Evolutionary conservation across 2,888 invertebrate species (phyloP).

Genomic region (Thecocarcelia acutangulata): DNA sequence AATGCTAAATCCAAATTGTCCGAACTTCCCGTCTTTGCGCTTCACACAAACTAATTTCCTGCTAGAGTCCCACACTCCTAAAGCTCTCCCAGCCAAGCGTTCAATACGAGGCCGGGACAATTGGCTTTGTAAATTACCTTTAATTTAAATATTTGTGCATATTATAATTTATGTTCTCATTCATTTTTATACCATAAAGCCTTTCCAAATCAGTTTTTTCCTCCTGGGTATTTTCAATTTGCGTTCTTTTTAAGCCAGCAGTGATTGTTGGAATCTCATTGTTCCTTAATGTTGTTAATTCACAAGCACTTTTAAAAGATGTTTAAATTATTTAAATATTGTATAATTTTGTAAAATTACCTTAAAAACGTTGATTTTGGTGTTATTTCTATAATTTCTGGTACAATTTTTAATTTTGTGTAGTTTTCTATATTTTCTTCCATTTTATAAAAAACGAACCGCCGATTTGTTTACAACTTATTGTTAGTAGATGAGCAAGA

Average conservation of each 20-base stretch:
- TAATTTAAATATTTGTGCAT: background rate
- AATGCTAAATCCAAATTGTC: constrained; percentile 76
- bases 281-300: constrained; percentile 73
- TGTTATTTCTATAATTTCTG: constrained; percentile 70
- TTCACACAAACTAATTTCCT: constrained; percentile 75
- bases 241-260: constrained; percentile 75
- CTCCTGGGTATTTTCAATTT: constrained; percentile 68
- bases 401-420: constrained; percentile 14
- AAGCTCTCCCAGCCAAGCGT: constrained; percentile 74
- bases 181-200: constrained; percentile 72
- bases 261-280: constrained; percentile 69
- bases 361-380: constrained; percentile 74
- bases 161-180: background rate
- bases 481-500: constrained; percentile 13
- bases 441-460: background rate
- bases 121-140: constrained; percentile 75
- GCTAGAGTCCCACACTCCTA: constrained; percentile 75
- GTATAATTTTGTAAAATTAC: constrained; percentile 63
- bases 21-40: constrained; percentile 79
- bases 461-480: constrained; percentile 47
- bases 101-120: constrained; percentile 77
- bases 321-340: background rate
- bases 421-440: background rate
- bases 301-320: constrained; percentile 70
- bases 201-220: constrained; percentile 74